phyloP scores from a whole-genome alignment of 2,797 vertebrate genomes.

The Hafferia zeledoni region DNA sequence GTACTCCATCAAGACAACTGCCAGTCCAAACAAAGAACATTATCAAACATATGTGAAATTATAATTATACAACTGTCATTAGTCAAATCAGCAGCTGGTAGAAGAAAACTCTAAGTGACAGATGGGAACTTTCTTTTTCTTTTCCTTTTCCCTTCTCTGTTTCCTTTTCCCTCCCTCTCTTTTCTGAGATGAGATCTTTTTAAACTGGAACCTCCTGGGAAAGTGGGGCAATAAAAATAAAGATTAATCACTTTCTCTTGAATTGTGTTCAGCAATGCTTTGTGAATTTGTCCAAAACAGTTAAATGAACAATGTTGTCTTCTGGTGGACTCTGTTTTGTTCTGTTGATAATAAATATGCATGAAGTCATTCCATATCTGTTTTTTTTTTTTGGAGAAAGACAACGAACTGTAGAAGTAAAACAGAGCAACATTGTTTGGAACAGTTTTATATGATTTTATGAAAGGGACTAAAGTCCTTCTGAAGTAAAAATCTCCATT shows the following conservation, averaged over 20 bases:
- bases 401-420: background rate
- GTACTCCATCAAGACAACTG: slow-evolving; percentile 29
- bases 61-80: slow-evolving; percentile 46
- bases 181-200: background rate
- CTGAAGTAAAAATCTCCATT: background rate
- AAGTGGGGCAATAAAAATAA: background rate
- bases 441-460: background rate
- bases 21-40: slow-evolving; percentile 40
- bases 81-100: slow-evolving; percentile 47
- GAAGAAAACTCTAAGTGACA: slow-evolving; percentile 38
- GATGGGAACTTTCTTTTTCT: slow-evolving; percentile 25
- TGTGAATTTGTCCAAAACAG: background rate
- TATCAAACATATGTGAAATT: slow-evolving; percentile 29
- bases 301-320: background rate
- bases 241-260: background rate
- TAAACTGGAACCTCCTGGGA: background rate
- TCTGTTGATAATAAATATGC: background rate
- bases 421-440: background rate
- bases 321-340: background rate
- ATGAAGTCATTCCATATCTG: background rate
- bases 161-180: background rate
- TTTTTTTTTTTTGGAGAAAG: background rate
- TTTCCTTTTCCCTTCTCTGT: background rate
- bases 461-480: background rate
- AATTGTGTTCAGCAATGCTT: background rate